Evolutionary conservation across 2,113 vertebrate species (phyloP).

Genomic region (Saimiri boliviensis): DNA sequence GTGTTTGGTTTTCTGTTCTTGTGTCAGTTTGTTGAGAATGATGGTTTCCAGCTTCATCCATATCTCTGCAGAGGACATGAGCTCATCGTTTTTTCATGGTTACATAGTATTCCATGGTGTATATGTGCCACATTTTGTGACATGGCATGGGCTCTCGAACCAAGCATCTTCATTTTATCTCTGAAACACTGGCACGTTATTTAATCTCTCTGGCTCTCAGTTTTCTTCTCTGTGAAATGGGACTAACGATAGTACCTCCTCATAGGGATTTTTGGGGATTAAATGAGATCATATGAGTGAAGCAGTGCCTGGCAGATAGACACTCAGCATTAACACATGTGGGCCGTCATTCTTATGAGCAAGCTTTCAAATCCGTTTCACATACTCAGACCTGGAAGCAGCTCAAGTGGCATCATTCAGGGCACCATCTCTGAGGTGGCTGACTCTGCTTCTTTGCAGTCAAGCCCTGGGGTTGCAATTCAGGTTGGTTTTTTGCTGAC

Average conservation of each 20-base stretch:
- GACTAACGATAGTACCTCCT: not conserved
- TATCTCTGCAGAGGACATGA: too few relatives aligned
- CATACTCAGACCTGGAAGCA: not conserved
- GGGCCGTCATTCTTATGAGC: not conserved
- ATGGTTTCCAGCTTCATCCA: too few relatives aligned
- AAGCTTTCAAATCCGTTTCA: not conserved
- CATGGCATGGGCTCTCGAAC: not conserved
- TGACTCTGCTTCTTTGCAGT: not conserved
- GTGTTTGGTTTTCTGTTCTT: too few relatives aligned
- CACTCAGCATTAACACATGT: rapidly evolving
- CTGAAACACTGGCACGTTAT: not conserved
- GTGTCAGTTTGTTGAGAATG: too few relatives aligned
- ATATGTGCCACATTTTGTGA: too few relatives aligned
- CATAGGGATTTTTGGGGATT: not conserved
- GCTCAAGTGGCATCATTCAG: not conserved
- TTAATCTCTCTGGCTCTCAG: not conserved
- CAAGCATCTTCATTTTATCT: not conserved
- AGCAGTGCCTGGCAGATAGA: not conserved
- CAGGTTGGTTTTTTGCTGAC: constrained; percentile 25
- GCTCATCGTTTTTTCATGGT: too few relatives aligned
- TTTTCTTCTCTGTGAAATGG: not conserved
- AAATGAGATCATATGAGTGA: not conserved
- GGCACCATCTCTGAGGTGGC: not conserved
- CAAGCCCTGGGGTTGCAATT: not conserved
- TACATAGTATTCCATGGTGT: too few relatives aligned